Percentiles rank a stretch among this genome's conserved stretches.
These are phyloP conservation scores for Ophioninae sp. DNA, from an alignment of 2,888 invertebrate species.

Conservation along the genomic window DNA sequence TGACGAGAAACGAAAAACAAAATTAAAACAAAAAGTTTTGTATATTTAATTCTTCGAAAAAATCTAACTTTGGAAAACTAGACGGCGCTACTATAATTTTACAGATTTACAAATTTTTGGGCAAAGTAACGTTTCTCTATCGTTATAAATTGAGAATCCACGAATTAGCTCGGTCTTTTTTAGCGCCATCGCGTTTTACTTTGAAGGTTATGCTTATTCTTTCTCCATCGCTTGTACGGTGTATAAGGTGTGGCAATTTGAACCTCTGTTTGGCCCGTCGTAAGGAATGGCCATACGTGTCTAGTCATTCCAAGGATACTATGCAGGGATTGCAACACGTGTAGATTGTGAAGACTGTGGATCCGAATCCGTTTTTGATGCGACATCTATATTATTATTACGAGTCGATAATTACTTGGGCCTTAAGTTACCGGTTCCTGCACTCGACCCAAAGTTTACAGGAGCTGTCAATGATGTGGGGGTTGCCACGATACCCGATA, in stretches of 20 bases:
- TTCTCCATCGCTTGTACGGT: constrained; percentile 27
- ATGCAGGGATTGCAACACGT: constrained; percentile 36
- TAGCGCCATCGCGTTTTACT: constrained; percentile 24
- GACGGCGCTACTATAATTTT: constrained; percentile 47
- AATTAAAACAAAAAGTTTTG: constrained; percentile 6
- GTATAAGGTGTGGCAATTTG: background rate
- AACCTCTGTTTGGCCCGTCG: constrained; percentile 25
- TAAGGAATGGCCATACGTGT: constrained; percentile 27
- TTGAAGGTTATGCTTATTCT: constrained; percentile 40
- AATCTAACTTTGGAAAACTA: constrained; percentile 21
- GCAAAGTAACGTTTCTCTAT: constrained; percentile 29
- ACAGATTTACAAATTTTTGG: constrained; percentile 51
- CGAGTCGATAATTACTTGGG: constrained; percentile 73
- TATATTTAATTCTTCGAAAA: constrained; percentile 17
- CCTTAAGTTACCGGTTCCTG: constrained; percentile 72
- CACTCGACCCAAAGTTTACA: constrained; percentile 73
- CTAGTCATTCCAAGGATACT: constrained; percentile 34
- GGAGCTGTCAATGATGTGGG: constrained; percentile 69
- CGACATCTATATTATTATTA: constrained; percentile 28
- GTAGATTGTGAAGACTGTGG: constrained; percentile 1
- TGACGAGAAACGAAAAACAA: constrained; percentile 8
- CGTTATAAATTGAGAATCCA: constrained; percentile 22
- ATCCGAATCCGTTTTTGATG: background rate
- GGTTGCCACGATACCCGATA: constrained; percentile 59
- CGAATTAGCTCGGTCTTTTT: constrained; percentile 25